These are phyloP conservation scores for Clinocottus analis DNA, from an alignment of 2,113 vertebrate genomes.

Conservation along the genomic window DNA sequence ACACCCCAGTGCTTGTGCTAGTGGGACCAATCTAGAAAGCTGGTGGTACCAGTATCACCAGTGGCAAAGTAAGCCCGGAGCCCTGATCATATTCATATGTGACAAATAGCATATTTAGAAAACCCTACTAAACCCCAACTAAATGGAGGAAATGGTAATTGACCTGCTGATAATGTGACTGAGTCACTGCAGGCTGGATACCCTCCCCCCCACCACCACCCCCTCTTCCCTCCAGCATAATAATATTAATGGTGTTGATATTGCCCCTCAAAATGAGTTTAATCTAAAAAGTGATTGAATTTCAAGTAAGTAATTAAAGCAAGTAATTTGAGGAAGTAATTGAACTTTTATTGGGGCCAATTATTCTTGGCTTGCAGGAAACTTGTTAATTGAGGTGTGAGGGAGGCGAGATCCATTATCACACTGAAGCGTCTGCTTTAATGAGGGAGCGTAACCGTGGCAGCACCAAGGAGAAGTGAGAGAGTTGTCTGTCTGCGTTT, in stretches of 20 bases:
- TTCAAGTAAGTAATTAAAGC: conserved; percentile 67
- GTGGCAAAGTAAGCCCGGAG: neutral
- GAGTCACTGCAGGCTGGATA: conserved; percentile 29
- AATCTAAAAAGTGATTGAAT: conserved; percentile 63
- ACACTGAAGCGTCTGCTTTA: conserved; percentile 25
- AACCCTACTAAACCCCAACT: conserved; percentile 12
- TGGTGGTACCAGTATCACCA: neutral
- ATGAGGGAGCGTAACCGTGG: conserved; percentile 31
- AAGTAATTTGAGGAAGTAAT: conserved; percentile 68
- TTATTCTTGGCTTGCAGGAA: conserved; percentile 46
- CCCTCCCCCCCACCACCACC: neutral
- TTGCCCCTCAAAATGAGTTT: conserved; percentile 47
- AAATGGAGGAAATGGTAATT: neutral
- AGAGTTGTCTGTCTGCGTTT: neutral
- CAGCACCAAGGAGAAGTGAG: neutral
- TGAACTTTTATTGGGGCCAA: conserved; percentile 51
- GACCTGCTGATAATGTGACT: conserved; percentile 19
- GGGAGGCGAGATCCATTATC: conserved; percentile 51
- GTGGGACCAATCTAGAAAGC: neutral
- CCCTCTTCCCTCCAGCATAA: neutral
- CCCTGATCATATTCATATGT: neutral
- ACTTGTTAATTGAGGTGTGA: conserved; percentile 58
- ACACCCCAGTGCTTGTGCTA: neutral
- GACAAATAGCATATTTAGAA: conserved; percentile 7
- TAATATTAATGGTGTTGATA: conserved; percentile 49